These are phyloP conservation scores for Penaeus indicus DNA, from an alignment of 1,140 invertebrate genomes.

Conservation along the genomic window DNA sequence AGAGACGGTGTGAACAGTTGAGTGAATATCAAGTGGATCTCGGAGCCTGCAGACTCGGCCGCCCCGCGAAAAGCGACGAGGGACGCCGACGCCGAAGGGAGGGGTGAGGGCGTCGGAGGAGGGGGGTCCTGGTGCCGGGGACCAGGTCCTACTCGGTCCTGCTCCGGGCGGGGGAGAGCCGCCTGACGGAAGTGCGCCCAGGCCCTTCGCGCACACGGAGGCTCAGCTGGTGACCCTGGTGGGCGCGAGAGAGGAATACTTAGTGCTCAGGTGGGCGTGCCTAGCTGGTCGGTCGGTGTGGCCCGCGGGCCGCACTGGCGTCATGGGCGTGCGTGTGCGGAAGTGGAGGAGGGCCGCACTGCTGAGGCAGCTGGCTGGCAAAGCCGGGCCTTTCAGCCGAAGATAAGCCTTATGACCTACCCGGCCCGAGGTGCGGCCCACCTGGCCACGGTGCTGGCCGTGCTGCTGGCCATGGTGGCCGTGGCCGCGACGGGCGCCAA, in stretches of 20 bases:
- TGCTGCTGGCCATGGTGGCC: slow-evolving; percentile 54
- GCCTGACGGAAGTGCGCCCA: too few relatives aligned
- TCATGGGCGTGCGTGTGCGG: slow-evolving; percentile 12
- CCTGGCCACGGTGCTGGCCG: slow-evolving; percentile 48
- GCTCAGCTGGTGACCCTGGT: neutral
- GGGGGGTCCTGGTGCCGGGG: too few relatives aligned
- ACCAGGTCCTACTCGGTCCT: too few relatives aligned
- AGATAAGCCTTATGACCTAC: slow-evolving; percentile 42
- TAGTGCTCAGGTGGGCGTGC: neutral
- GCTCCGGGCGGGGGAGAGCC: too few relatives aligned
- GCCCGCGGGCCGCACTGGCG: slow-evolving; percentile 28
- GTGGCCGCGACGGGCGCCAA: slow-evolving; percentile 32
- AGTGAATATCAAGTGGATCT: too few relatives aligned
- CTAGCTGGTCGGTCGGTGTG: neutral
- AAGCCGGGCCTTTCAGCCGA: neutral
- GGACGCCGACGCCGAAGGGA: too few relatives aligned
- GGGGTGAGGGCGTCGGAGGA: too few relatives aligned
- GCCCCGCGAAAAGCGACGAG: neutral
- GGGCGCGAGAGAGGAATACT: neutral
- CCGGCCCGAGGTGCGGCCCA: slow-evolving; percentile 37
- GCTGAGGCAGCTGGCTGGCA: slow-evolving; percentile 5
- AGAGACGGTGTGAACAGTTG: neutral
- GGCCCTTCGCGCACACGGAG: too few relatives aligned
- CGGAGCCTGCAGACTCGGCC: too few relatives aligned
- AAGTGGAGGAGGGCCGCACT: slow-evolving; percentile 5